These are phyloP conservation scores for Lycophotia porphyrea DNA, from an alignment of 2,888 invertebrate species.

Conservation along the genomic window DNA sequence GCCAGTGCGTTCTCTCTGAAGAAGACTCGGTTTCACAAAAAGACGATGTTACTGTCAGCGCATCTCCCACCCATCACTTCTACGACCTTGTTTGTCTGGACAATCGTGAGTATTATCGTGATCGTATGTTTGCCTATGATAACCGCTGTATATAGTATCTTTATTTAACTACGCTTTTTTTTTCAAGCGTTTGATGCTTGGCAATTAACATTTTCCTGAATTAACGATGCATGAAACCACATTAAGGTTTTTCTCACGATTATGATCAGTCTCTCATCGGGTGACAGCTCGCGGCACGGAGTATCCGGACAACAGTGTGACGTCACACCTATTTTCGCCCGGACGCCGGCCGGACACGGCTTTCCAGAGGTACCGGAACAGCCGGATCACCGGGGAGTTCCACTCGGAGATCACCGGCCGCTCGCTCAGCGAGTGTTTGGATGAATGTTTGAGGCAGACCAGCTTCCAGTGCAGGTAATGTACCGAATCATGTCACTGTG, in stretches of 20 bases:
- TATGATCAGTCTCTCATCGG: constrained; percentile 90
- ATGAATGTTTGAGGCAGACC: constrained; percentile 96
- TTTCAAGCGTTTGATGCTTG: constrained; percentile 37
- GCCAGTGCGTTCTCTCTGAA: constrained; percentile 96
- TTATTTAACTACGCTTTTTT: constrained; percentile 28
- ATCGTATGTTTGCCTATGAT: constrained; percentile 51
- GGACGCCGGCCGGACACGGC: constrained; percentile 96
- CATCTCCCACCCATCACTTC: constrained; percentile 96
- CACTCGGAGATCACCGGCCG: constrained; percentile 97
- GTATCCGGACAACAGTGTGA: constrained; percentile 96
- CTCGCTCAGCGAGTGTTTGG: constrained; percentile 96
- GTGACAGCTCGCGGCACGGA: constrained; percentile 95
- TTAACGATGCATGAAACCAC: constrained; percentile 78
- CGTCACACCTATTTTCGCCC: constrained; percentile 95
- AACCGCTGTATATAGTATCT: constrained; percentile 42
- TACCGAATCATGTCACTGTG: constrained; percentile 56
- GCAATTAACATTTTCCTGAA: constrained; percentile 49
- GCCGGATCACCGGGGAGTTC: constrained; percentile 96
- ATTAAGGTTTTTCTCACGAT: constrained; percentile 86
- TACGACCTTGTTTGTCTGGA: constrained; percentile 97
- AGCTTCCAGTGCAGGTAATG: constrained; percentile 96
- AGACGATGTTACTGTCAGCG: constrained; percentile 96
- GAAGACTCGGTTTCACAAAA: constrained; percentile 97
- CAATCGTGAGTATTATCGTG: constrained; percentile 93
- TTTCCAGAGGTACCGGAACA: constrained; percentile 96